phyloP scores from a whole-genome alignment of 2,113 vertebrate species.

The Pandion haliaetus region DNA sequence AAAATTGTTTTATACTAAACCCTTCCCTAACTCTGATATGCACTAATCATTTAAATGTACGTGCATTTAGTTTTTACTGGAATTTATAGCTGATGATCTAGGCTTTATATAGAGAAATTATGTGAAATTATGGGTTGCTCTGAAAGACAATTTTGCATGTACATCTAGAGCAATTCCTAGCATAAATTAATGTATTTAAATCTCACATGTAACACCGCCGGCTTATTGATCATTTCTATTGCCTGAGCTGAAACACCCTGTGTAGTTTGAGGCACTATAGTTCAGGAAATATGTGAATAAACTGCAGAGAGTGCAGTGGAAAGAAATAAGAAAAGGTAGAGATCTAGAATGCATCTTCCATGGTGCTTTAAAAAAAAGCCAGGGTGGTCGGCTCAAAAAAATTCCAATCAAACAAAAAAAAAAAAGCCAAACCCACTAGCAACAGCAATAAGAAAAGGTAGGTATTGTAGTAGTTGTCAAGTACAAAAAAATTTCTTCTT shows the following conservation, averaged over 20 bases:
- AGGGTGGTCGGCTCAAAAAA: neutral
- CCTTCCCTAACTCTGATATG: neutral
- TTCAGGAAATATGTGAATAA: neutral
- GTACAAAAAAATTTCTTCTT: no score
- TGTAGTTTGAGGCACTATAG: neutral
- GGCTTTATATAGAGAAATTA: neutral
- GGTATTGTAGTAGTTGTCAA: neutral
- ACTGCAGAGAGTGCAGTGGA: neutral
- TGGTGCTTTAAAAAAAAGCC: neutral
- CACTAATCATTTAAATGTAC: neutral
- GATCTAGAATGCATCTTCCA: neutral
- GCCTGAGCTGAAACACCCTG: neutral
- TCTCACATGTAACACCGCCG: neutral
- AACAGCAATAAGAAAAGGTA: neutral
- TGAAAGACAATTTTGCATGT: neutral
- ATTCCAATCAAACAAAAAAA: rapidly evolving
- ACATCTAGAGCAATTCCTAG: neutral
- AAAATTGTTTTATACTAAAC: neutral
- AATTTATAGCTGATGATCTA: neutral
- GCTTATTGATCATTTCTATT: neutral
- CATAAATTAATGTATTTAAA: neutral
- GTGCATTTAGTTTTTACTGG: neutral
- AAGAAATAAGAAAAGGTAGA: neutral
- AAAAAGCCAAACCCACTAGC: neutral
- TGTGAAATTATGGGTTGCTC: neutral